Percentiles rank a stretch among this genome's conserved stretches.
phyloP scores from a whole-genome alignment of 2,888 invertebrate species.

The Spilarctia lutea region DNA sequence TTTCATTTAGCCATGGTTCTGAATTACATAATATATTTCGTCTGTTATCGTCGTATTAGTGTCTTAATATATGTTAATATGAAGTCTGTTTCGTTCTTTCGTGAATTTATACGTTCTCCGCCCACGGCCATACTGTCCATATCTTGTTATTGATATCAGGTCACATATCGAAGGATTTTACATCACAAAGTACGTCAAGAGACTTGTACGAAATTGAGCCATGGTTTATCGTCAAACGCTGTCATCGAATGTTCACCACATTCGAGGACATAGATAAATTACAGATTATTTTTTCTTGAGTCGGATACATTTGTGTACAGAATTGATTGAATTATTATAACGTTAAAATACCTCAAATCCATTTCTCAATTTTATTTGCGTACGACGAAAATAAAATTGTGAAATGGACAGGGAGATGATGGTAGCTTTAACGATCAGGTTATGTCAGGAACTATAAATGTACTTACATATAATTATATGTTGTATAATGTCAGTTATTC shows the following conservation, averaged over 20 bases:
- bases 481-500: background rate
- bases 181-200: background rate
- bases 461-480: background rate
- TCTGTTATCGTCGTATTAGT: background rate
- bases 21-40: background rate
- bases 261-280: background rate
- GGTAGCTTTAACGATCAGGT: background rate
- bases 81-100: background rate
- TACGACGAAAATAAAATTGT: background rate
- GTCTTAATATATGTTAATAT: background rate
- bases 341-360: background rate
- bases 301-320: background rate
- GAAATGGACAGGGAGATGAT: too few species aligned
- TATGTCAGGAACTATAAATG: background rate
- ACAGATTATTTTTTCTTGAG: background rate
- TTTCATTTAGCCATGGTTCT: background rate
- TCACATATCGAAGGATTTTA: slow-evolving; percentile 6
- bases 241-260: too few species aligned
- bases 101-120: background rate
- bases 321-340: background rate
- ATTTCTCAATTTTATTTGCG: too few species aligned
- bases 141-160: slow-evolving; percentile 9
- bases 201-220: background rate
- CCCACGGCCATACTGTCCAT: background rate
- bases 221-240: background rate